Base-by-base conservation (phyloP, 2,113 vertebrate genomes). In the Ailuropoda melanoleuca region DNA sequence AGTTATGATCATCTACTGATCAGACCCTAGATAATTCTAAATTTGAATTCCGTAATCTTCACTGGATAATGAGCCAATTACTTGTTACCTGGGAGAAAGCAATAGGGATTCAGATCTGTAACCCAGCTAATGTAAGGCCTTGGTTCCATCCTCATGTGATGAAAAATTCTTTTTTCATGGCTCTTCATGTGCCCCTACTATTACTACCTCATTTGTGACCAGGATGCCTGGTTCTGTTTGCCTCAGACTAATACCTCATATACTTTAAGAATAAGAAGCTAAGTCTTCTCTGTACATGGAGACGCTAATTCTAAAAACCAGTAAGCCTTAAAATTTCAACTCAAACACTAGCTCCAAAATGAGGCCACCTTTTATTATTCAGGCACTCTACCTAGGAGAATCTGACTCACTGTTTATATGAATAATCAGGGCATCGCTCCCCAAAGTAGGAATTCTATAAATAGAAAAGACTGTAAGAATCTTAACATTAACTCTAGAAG, bases 241-340 rank as follows among this genome's bases (percentile, higher is more conserved):
- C 48, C 70, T 87, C 60, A 85, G 48, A 60, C 39, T 60, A 87
- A 92, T n/a, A 68, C 8, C 21, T 86, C 50, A 46, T 55, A 21
- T 4, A 90, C 26, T 62, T 88, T 39, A 66, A 62, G 50, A 85
- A 53, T 74, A 88, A 37, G 68, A 92, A 39, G 80, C 39, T 39
- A 78, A 90, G 10, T 14, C 6, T 43, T 96, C 77, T 68, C 8
- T 39, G 6, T 12, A 56, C 24, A 70, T 31, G 68, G 18, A 92
- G 18, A 84, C 11, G 31, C 13, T 66, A 64, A 96, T 60, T 90
- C 43, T 96, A 21, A 74, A 58, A 62, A 60, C 39, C 43, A 56
- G 2, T 8, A 84, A 83, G 84, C 21, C 46, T 74, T 66, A 56
- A 98, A 83, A 92, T 93, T 94, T 56, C 80, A 56, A 91, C 23